phyloP scores from a whole-genome alignment of 2,888 invertebrate genomes.

The Acronicta aceris region DNA sequence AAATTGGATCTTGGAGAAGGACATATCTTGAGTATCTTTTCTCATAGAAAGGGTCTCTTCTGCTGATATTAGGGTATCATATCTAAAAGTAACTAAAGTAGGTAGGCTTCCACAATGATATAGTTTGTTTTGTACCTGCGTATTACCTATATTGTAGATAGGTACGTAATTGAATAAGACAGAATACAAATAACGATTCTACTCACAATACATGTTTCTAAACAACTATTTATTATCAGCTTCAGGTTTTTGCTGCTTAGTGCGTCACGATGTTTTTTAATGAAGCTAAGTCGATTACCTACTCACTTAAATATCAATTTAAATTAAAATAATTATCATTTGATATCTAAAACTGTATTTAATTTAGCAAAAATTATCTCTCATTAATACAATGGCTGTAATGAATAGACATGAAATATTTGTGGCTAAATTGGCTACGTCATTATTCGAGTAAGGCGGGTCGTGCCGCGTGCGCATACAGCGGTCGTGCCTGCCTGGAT shows the following conservation, averaged over 20 bases:
- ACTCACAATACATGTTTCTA: constrained; percentile 9
- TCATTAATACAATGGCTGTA: constrained; percentile 39
- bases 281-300: constrained; percentile 8
- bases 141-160: constrained; percentile 7
- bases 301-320: constrained; percentile 10
- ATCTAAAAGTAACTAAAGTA: no score
- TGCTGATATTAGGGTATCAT: no score
- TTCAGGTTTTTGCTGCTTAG: constrained; percentile 34
- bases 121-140: neutral
- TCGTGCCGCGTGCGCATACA: constrained; percentile 17
- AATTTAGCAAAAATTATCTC: constrained; percentile 23
- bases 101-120: neutral
- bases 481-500: constrained; percentile 44
- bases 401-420: constrained; percentile 38
- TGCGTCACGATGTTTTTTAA: constrained; percentile 34
- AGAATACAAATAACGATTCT: constrained; percentile 9
- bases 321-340: constrained; percentile 9
- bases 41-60: no score
- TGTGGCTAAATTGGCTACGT: constrained; percentile 24
- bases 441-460: constrained; percentile 33
- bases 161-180: neutral
- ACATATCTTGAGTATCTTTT: no score
- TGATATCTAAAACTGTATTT: constrained; percentile 5
- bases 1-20: no score
- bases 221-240: constrained; percentile 28